These are phyloP conservation scores for Platysternon megacephalum DNA, from an alignment of 2,113 vertebrate species.

Conservation along the genomic window DNA sequence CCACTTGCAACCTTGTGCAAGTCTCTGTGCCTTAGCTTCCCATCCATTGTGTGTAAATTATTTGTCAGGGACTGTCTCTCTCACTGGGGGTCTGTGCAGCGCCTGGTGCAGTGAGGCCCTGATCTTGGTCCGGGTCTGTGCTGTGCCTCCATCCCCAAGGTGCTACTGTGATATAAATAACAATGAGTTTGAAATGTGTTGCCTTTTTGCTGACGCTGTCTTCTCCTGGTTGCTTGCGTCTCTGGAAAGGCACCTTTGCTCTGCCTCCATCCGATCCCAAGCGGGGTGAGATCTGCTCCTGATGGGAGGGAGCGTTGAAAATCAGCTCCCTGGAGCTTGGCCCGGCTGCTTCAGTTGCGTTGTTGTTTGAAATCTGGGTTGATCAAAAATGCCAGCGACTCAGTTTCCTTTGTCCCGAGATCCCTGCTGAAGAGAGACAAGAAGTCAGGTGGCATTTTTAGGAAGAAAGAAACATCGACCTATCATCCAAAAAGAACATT, in stretches of 20 bases:
- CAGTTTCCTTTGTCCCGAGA: not conserved
- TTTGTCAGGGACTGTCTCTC: not conserved
- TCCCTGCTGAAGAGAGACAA: not conserved
- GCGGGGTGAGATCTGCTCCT: not conserved
- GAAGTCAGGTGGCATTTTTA: not conserved
- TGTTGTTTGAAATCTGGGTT: not conserved
- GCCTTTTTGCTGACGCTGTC: not conserved
- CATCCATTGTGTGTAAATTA: not conserved
- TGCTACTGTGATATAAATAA: not conserved
- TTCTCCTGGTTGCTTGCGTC: not conserved
- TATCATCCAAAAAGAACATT: not conserved
- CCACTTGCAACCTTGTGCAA: not conserved
- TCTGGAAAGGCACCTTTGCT: not conserved
- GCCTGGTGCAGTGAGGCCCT: not conserved
- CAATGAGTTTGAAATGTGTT: not conserved
- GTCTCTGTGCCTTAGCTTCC: not conserved
- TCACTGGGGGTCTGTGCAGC: not conserved
- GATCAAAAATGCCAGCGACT: not conserved
- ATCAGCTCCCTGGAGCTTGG: not conserved
- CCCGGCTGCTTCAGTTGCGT: not conserved
- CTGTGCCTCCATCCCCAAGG: not conserved
- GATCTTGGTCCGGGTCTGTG: not conserved
- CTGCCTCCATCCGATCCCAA: not conserved
- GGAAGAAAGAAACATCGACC: not conserved
- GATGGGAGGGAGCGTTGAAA: not conserved